These are phyloP conservation scores for Microctenopoma lineatum DNA, from an alignment of 2,797 vertebrate genomes.

Conservation along the genomic window DNA sequence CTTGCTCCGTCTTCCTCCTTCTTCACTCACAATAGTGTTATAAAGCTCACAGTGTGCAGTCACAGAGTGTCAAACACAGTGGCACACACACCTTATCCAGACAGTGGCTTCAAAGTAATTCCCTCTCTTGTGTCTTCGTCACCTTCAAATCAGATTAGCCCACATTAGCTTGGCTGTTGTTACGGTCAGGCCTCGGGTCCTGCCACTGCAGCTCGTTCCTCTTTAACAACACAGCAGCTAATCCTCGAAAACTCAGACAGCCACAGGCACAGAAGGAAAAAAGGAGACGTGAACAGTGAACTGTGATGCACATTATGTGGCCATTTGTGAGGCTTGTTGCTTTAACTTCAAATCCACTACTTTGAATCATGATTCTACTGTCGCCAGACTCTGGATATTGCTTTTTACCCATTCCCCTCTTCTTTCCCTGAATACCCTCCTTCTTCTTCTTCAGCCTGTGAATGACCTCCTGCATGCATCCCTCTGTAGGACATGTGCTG, in stretches of 20 bases:
- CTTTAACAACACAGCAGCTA: slow-evolving; percentile 10
- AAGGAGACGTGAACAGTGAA: neutral
- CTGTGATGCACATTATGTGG: neutral
- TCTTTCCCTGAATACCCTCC: slow-evolving; percentile 17
- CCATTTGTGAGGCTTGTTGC: neutral
- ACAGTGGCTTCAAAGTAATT: slow-evolving; percentile 61
- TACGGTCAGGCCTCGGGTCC: slow-evolving; percentile 42
- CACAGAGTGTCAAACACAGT: slow-evolving; percentile 31
- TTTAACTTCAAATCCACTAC: neutral
- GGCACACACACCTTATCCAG: slow-evolving; percentile 30
- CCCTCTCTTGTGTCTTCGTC: slow-evolving; percentile 67
- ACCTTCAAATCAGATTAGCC: slow-evolving; percentile 79
- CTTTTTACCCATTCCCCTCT: slow-evolving; percentile 11
- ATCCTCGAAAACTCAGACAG: neutral
- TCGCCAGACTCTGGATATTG: slow-evolving; percentile 50
- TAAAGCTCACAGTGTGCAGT: slow-evolving; percentile 1
- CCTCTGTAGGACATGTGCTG: slow-evolving; percentile 37
- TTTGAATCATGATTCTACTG: slow-evolving; percentile 10
- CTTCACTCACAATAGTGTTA: neutral
- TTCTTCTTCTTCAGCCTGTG: slow-evolving; percentile 44
- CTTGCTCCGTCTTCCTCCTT: neutral
- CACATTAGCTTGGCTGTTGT: slow-evolving; percentile 61
- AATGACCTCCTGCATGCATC: slow-evolving; percentile 69
- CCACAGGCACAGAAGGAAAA: neutral
- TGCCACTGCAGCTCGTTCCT: slow-evolving; percentile 28